Conservation (phyloP, 2,113 vertebrate species). For the Corydoras maculifer region DNA sequence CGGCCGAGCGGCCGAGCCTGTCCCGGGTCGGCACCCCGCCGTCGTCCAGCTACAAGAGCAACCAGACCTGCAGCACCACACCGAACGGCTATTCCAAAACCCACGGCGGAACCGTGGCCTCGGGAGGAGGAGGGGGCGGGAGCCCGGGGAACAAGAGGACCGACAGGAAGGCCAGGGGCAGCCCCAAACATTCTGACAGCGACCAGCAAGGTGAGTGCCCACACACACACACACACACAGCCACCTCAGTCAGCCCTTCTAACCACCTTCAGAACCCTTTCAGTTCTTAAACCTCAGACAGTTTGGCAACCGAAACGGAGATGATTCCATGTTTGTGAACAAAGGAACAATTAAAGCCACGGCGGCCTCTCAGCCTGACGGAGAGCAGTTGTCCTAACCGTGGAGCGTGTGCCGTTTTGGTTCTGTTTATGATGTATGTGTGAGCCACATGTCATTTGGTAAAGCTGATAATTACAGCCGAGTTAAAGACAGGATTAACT, state of each 20-base stretch:
- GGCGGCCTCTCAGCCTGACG: background rate
- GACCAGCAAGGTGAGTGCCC: conserved; percentile 50
- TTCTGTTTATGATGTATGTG: background rate
- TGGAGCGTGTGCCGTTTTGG: background rate
- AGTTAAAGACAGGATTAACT: background rate
- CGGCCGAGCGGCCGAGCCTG: conserved; percentile 66
- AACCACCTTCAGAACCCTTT: too few species aligned
- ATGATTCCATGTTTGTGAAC: too few species aligned
- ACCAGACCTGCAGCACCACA: conserved; percentile 57
- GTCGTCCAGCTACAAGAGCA: conserved; percentile 72
- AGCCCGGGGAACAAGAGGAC: conserved; percentile 64
- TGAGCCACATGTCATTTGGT: background rate
- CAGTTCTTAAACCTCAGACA: too few species aligned
- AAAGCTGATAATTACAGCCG: background rate
- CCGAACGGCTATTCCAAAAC: conserved; percentile 75
- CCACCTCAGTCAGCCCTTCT: background rate
- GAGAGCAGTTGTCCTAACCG: background rate
- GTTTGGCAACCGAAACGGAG: too few species aligned
- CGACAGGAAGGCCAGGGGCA: conserved; percentile 72
- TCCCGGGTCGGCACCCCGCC: conserved; percentile 77
- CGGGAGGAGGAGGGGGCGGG: conserved; percentile 34
- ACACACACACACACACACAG: background rate
- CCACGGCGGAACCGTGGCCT: conserved; percentile 44
- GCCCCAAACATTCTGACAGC: conserved; percentile 72
- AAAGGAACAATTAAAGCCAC: too few species aligned